phyloP scores from a whole-genome alignment of 1,140 invertebrate species.

The Pogonomyrmex californicus region DNA sequence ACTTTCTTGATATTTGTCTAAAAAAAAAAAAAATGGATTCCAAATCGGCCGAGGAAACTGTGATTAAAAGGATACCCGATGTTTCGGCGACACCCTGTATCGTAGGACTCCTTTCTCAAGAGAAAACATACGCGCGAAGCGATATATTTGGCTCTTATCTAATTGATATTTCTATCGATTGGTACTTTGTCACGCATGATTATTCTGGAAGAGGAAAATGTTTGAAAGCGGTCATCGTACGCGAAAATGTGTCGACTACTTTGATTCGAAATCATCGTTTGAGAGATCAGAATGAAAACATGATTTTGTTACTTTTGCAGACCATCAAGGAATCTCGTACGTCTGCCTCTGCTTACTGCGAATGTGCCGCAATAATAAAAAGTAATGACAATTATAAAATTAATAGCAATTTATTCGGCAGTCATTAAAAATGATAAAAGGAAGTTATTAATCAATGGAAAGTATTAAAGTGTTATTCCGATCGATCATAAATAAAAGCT shows the following conservation, averaged over 20 bases:
- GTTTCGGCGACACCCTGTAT: slow-evolving; percentile 42
- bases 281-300: slow-evolving; percentile 10
- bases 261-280: slow-evolving; percentile 23
- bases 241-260: slow-evolving; percentile 16
- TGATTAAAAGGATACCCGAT: slow-evolving; percentile 37
- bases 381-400: slow-evolving; percentile 1
- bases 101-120: slow-evolving; percentile 14
- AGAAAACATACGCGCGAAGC: slow-evolving; percentile 18
- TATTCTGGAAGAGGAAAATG: slow-evolving; percentile 15
- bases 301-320: slow-evolving; percentile 44
- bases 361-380: slow-evolving; percentile 34
- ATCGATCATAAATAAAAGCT: slow-evolving; percentile 9
- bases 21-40: not conserved
- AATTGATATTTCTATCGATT: slow-evolving; percentile 36
- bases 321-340: slow-evolving; percentile 45
- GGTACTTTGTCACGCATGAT: slow-evolving; percentile 27
- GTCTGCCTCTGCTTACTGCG: not conserved
- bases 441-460: not conserved
- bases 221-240: not conserved
- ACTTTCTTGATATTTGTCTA: slow-evolving; percentile 27
- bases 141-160: slow-evolving; percentile 51
- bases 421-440: not conserved
- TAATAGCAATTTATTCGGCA: not conserved
- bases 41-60: slow-evolving; percentile 32
- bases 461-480: not conserved